phyloP scores from a whole-genome alignment of 2,797 vertebrate species.

The Clarias platycephalus region DNA sequence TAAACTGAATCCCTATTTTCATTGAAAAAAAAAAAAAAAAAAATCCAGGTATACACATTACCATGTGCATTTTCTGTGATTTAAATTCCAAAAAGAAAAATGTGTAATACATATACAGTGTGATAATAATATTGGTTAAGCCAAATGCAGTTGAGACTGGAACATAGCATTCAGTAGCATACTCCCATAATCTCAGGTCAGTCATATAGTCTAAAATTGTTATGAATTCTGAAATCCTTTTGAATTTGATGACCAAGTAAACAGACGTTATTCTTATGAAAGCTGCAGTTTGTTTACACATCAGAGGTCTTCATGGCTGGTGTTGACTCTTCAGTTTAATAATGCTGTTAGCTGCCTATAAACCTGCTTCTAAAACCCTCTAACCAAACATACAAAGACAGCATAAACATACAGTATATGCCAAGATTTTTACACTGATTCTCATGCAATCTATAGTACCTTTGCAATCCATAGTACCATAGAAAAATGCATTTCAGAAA shows the following conservation, averaged over 20 bases:
- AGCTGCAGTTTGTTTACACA: constrained; percentile 36
- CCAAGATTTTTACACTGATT: not conserved
- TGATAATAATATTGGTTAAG: constrained; percentile 17
- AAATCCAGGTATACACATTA: not conserved
- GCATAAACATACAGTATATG: not conserved
- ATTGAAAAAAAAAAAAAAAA: constrained; percentile 3
- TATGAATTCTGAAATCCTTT: not conserved
- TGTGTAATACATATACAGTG: not conserved
- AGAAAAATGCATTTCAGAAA: not conserved
- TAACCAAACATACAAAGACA: constrained; percentile 2
- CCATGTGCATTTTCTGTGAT: not conserved
- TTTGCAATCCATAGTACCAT: too few relatives aligned
- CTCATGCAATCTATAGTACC: not conserved
- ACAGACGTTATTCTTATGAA: constrained; percentile 29
- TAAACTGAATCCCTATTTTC: constrained; percentile 4
- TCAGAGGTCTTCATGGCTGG: constrained; percentile 20
- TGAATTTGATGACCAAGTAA: constrained; percentile 30
- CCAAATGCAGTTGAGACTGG: not conserved
- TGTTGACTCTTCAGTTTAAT: constrained; percentile 33
- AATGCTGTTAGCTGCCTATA: constrained; percentile 19
- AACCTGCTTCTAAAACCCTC: not conserved
- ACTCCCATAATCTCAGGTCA: too few relatives aligned
- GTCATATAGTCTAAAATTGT: too few relatives aligned
- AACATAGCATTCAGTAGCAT: constrained; percentile 15
- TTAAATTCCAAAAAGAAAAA: not conserved